Evolutionary conservation across 2,113 vertebrate genomes (phyloP), one percentile per base, ranked within the genome.

Genomic region (Candoia aspera): DNA sequence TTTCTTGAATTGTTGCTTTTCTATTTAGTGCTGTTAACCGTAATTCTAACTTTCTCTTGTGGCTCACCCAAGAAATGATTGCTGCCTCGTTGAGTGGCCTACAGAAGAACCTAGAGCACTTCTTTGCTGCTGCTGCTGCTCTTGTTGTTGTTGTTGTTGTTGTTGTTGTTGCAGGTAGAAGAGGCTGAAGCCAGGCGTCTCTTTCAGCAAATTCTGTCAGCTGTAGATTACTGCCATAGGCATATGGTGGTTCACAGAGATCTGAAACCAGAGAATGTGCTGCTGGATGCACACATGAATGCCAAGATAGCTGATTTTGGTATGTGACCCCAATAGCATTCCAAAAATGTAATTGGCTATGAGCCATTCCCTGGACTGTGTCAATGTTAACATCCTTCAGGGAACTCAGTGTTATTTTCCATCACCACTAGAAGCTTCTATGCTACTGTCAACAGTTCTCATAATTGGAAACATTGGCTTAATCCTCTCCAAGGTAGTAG

Each of bases 161-260:
- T 8, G 6, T 19, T 73, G 68, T 73, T 2, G 46, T 60, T 87
- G 0, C 89, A 99, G 99, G 99, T 99, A 60, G 99, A 99, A 94
- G 99, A 99, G 95, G 94, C 97, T 23, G 99, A 99, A 95, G 99
- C 99, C 19, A 97, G 99, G 0, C 98, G 99, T 54, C 99, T 99
- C 93, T 99, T 99, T 95, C 99, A 99, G 97, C 99, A 99, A 98
- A 99, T 99, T 89, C 98, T 99, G 92, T 99, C 99, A 0, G 99
- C 98, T 0, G 99, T 99, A 89, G 99, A 99, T 97, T 99, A 99
- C 97, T 99, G 99, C 95, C 99, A 99, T 95, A 97, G 99, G 94
- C 99, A 99, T 95, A 99, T 99, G 99, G 99, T 99, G 46, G 99
- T 99, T 94, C 99, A 99, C 97, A 97, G 99, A 94, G 99, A 99